Evolutionary conservation across 2,113 vertebrate genomes (phyloP), one percentile per base, ranked within the genome.

Genomic region (Corvus cornix): DNA sequence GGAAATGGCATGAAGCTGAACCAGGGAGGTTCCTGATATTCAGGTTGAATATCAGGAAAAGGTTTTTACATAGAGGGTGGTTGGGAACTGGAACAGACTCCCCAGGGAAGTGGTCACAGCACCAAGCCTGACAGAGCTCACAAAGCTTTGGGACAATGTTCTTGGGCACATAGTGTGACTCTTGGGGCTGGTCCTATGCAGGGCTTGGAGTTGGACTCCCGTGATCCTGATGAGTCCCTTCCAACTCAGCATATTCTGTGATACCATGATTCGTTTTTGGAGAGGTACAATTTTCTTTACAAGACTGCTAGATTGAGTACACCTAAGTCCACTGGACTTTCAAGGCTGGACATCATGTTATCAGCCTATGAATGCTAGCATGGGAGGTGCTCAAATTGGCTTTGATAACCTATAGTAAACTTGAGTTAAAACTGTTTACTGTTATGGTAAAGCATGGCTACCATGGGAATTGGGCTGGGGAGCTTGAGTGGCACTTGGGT

Each of bases 121-220:
- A 49, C 13, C 35, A 63, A 63, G 3, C 30, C 16, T 15, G 26
- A 12, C 9, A 49, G 63, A 78, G 24, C 0, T 64, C 35, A 49
- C 0, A 0, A 23, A 64, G 51, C 4, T 1, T 43, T 88, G 7
- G 21, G 8, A 16, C 21, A 64, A 1, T 6, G 9, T 35, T 58
- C 18, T 51, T 33, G n/a, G 51, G 43, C 18, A 16, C 31, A 4
- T 18, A 22, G 0, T 58, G 35, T 43, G 58, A 41, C 35, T 64
- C 11, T 18, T 49, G 49, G n/a, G 41, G 16, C 19, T 75, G 9
- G n/a, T 49, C 20, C 4, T 64, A 26, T 48, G 30, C n/a, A 35
- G 35, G 21, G 14, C 43, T 17, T 8, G 35, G 17, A 31, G 35
- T 4, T 56, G 49, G 30, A 35, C 30, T 72, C 18, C 15, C 14